Evolutionary conservation across 2,888 invertebrate species (phyloP).

Genomic region (Agonopterix alstromeriana): DNA sequence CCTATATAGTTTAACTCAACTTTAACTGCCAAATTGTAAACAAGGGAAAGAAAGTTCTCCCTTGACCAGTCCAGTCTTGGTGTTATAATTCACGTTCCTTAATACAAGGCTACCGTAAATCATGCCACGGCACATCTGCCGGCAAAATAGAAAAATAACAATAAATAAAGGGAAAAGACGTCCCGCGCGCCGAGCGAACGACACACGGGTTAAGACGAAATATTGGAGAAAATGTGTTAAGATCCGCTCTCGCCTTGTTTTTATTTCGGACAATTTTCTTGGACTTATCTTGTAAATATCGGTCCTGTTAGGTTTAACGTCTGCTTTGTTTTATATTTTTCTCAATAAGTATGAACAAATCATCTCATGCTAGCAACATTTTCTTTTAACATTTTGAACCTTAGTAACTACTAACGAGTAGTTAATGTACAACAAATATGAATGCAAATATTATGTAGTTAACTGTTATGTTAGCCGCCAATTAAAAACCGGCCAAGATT

Average conservation of each 20-base stretch:
- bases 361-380: no score
- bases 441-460: slow-evolving; percentile 1
- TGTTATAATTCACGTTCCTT: slow-evolving; percentile 61
- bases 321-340: no score
- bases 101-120: slow-evolving; percentile 68
- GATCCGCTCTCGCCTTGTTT: slow-evolving; percentile 8
- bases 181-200: slow-evolving; percentile 15
- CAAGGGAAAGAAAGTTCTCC: slow-evolving; percentile 7
- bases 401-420: no score
- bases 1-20: no score
- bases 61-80: slow-evolving; percentile 36
- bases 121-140: slow-evolving; percentile 70
- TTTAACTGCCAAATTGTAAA: neutral
- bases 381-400: no score
- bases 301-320: no score
- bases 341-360: no score
- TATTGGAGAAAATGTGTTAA: slow-evolving; percentile 29
- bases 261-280: neutral
- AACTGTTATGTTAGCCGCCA: slow-evolving; percentile 2
- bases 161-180: slow-evolving; percentile 63
- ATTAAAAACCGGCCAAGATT: slow-evolving; percentile 2
- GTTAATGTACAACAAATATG: neutral
- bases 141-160: slow-evolving; percentile 76
- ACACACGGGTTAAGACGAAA: slow-evolving; percentile 34
- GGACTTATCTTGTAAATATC: no score